These are phyloP conservation scores for Chloromyia formosa DNA, from an alignment of 2,888 invertebrate species.

Conservation along the genomic window DNA sequence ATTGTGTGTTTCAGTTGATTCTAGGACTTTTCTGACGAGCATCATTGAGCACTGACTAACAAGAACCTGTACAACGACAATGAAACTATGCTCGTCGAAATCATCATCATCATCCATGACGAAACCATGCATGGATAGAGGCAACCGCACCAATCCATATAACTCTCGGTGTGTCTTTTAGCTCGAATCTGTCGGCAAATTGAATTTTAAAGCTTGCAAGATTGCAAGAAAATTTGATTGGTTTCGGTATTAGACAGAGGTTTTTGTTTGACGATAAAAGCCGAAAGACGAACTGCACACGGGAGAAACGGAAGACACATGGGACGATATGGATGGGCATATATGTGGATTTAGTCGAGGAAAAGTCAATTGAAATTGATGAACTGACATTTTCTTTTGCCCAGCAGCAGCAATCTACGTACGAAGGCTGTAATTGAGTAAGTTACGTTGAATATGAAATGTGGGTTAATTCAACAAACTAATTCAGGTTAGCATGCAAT, in stretches of 20 bases:
- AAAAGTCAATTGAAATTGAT: not conserved
- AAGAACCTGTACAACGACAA: too few species aligned
- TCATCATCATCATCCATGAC: too few species aligned
- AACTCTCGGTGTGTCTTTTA: too few species aligned
- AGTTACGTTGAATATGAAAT: too few species aligned
- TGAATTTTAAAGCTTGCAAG: conserved; percentile 27
- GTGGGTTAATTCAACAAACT: not conserved
- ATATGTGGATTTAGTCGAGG: too few species aligned
- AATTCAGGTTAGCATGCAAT: not conserved
- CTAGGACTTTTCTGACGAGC: not conserved
- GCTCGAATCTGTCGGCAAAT: not conserved
- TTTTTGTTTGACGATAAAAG: conserved; percentile 17
- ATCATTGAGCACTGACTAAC: too few species aligned
- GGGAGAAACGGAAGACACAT: too few species aligned
- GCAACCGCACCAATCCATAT: too few species aligned
- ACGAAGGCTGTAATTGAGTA: not conserved
- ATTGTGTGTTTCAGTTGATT: too few species aligned
- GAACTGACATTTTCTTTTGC: too few species aligned
- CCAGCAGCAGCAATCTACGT: not conserved
- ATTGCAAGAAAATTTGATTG: conserved; percentile 31
- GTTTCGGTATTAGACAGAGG: conserved; percentile 5
- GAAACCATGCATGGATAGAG: too few species aligned
- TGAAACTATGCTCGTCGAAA: too few species aligned
- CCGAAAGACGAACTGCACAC: not conserved
- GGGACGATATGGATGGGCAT: not conserved